These are phyloP conservation scores for Pseudomyrmex pallidus DNA, from an alignment of 1,140 invertebrate genomes.

Conservation along the genomic window DNA sequence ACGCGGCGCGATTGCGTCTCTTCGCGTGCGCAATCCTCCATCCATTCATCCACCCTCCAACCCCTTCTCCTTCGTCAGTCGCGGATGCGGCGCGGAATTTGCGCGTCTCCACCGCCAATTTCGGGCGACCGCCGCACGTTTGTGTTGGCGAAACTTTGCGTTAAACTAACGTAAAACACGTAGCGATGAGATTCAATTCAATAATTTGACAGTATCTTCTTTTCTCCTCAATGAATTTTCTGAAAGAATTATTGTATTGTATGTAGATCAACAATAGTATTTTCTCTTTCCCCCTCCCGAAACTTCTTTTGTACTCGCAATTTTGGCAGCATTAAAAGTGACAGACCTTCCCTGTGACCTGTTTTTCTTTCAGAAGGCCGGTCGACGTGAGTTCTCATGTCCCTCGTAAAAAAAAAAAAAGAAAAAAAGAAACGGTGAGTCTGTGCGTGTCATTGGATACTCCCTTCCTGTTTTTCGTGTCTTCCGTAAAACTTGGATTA, in stretches of 20 bases:
- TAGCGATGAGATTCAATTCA: no score
- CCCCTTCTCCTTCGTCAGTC: no score
- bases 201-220: no score
- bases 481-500: background rate
- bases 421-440: slow-evolving; percentile 18
- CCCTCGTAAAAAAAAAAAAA: background rate
- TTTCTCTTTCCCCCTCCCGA: no score
- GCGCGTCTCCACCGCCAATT: background rate
- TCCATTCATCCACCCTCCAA: no score
- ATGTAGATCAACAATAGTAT: no score
- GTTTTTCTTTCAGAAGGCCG: background rate
- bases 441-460: slow-evolving; percentile 12
- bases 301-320: background rate
- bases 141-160: no score
- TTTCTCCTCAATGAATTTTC: no score
- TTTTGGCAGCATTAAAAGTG: background rate
- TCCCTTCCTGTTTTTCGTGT: background rate
- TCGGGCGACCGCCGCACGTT: no score
- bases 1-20: background rate
- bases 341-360: background rate
- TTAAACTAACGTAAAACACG: no score
- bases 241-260: no score
- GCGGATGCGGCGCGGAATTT: background rate
- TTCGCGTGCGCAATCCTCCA: background rate
- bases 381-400: slow-evolving; percentile 9